Conservation (phyloP, 2,888 invertebrate species). For the Heliconius erato region DNA sequence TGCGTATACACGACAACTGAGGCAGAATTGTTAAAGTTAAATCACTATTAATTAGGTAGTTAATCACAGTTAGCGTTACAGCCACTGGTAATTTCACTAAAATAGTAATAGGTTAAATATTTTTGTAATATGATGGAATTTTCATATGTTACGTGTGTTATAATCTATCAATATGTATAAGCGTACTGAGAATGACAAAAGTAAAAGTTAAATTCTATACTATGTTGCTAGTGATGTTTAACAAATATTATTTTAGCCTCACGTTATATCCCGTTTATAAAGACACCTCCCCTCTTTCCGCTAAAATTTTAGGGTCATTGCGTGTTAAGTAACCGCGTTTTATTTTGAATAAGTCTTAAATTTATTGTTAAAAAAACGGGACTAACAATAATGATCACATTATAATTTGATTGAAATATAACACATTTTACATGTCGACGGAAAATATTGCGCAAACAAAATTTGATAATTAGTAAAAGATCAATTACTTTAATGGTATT, state of each 20-base stretch:
- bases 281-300: too few relatives aligned
- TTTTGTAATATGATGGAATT: not conserved
- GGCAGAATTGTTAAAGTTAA: not conserved
- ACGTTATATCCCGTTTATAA: too few relatives aligned
- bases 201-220: too few relatives aligned
- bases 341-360: too few relatives aligned
- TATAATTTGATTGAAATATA: not conserved
- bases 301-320: too few relatives aligned
- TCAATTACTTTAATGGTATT: conserved; percentile 12
- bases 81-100: not conserved
- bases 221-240: too few relatives aligned
- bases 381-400: not conserved
- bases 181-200: too few relatives aligned
- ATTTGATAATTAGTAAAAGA: not conserved
- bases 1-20: not conserved
- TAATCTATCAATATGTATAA: not conserved
- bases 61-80: not conserved
- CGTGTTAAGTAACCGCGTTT: too few relatives aligned
- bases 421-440: not conserved
- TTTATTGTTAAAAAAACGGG: too few relatives aligned
- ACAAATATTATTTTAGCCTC: too few relatives aligned
- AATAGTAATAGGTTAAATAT: not conserved
- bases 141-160: not conserved
- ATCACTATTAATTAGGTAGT: not conserved
- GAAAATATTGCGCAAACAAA: not conserved